phyloP scores from a whole-genome alignment of 2,797 vertebrate species.

The Cynopterus sphinx region DNA sequence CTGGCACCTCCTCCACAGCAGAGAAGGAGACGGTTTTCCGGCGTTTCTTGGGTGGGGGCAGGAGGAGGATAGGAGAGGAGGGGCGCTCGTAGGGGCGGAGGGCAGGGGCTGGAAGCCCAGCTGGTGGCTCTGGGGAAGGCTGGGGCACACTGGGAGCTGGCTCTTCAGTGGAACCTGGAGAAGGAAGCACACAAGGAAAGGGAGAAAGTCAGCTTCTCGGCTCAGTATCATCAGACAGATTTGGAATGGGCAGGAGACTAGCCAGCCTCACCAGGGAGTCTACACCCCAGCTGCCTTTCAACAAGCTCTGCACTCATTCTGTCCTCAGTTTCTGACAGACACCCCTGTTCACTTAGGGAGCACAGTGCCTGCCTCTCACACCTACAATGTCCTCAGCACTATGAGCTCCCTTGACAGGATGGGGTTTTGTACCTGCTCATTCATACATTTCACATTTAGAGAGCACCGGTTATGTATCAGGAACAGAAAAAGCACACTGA shows the following conservation, averaged over 20 bases:
- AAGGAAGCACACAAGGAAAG: conserved; percentile 49
- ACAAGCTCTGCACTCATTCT: not conserved
- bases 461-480: not conserved
- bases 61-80: conserved; percentile 89
- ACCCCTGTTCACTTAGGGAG: not conserved
- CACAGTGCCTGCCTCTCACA: not conserved
- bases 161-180: conserved; percentile 63
- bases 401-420: not conserved
- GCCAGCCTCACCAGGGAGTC: not conserved
- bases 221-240: not conserved
- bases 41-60: conserved; percentile 94
- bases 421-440: not conserved
- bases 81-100: conserved; percentile 79
- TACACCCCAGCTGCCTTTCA: not conserved
- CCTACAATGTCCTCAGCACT: fast-evolving
- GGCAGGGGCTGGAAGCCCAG: conserved; percentile 77
- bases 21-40: conserved; percentile 95
- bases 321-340: not conserved
- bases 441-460: not conserved
- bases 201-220: not conserved
- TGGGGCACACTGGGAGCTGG: conserved; percentile 47
- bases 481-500: not conserved
- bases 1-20: conserved; percentile 84
- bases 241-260: fast-evolving
- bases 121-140: conserved; percentile 15